Percentiles rank a stretch among this genome's conserved stretches.
Evolutionary conservation across 2,888 invertebrate genomes (phyloP).

Genomic region (Epirrhoe alternata): DNA sequence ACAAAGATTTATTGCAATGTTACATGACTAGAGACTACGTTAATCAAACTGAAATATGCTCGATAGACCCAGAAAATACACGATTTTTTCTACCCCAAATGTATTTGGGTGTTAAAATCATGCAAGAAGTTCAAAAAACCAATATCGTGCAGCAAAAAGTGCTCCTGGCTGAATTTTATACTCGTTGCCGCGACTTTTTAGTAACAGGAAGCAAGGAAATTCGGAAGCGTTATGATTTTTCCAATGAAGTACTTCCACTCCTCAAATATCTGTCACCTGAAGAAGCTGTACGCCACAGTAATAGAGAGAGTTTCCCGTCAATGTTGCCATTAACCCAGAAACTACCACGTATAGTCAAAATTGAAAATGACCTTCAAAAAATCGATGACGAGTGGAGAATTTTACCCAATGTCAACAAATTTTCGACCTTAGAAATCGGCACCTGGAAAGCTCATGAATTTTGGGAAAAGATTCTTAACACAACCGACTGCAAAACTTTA

Average conservation of each 20-base stretch:
- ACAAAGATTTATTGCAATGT: slow-evolving; percentile 8
- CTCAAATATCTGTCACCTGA: slow-evolving; percentile 32
- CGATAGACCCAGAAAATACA: slow-evolving; percentile 5
- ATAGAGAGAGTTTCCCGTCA: slow-evolving; percentile 15
- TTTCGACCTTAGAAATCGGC: slow-evolving; percentile 20
- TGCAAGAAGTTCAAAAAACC: background rate
- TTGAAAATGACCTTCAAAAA: slow-evolving; percentile 16
- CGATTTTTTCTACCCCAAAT: slow-evolving; percentile 6
- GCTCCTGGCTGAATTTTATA: slow-evolving; percentile 22
- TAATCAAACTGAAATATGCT: slow-evolving; percentile 7
- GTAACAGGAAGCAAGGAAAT: slow-evolving; percentile 19
- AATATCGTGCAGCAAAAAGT: slow-evolving; percentile 11
- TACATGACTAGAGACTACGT: slow-evolving; percentile 8
- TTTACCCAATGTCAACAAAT: slow-evolving; percentile 23
- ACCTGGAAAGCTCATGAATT: slow-evolving; percentile 26
- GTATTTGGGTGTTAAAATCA: slow-evolving; percentile 9
- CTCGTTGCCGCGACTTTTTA: slow-evolving; percentile 12
- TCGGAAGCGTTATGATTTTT: slow-evolving; percentile 32
- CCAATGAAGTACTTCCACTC: slow-evolving; percentile 22
- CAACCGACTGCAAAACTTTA: slow-evolving; percentile 10
- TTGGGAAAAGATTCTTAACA: slow-evolving; percentile 18
- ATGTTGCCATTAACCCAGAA: slow-evolving; percentile 15
- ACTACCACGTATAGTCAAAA: slow-evolving; percentile 19
- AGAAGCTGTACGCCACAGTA: slow-evolving; percentile 13
- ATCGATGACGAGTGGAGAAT: slow-evolving; percentile 27